Evolutionary conservation across 2,797 vertebrate genomes (phyloP), one percentile per base, ranked within the genome.

Genomic region (Aphelocoma californica): DNA sequence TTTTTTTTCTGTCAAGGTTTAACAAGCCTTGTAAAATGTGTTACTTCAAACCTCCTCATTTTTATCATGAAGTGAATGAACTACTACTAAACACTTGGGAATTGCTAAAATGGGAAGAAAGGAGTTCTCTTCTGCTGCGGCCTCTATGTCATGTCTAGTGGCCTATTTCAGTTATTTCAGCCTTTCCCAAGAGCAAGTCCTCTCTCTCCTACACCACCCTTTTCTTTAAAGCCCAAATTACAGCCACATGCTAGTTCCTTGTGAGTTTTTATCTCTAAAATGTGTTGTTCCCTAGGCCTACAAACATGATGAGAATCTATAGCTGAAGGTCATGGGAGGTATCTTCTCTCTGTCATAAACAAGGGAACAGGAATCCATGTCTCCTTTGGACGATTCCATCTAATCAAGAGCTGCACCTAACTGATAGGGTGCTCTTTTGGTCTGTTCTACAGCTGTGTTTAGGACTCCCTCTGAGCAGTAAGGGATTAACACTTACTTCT

Each of bases 11-110:
- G 67, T 71, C 50, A 92, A 74, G 70, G 84, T 97, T 96, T 97
- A 97, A 97, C 94, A 97, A 97, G 95, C 57, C 88, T 86, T 93
- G 91, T 92, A 97, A 93, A 92, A 95, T 45, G 62, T 78, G 88
- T 92, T 95, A 94, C 92, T 93, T 97, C 97, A 90, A 95, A 96
- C 96, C 85, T 93, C 90, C 92, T 83, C 75, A 84, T 95, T 96
- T 97, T 93, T 97, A 96, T 95, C 95, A 93, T 78, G 66, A 97
- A 95, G 60, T 89, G 75, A 94, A 97, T 50, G 50, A 87, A 85
- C 71, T 85, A 57, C 81, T 87, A 62, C 88, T 86, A 77, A 96
- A 82, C 54, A 64, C 61, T 71, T 66, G 53, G 71, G 79, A 93
- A 90, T n/a, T 94, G 58, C 54, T 65, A 86, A 95, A 95, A 81